Evolutionary conservation across 1,140 invertebrate genomes (phyloP).

Genomic region (Leptoteleia sp.): DNA sequence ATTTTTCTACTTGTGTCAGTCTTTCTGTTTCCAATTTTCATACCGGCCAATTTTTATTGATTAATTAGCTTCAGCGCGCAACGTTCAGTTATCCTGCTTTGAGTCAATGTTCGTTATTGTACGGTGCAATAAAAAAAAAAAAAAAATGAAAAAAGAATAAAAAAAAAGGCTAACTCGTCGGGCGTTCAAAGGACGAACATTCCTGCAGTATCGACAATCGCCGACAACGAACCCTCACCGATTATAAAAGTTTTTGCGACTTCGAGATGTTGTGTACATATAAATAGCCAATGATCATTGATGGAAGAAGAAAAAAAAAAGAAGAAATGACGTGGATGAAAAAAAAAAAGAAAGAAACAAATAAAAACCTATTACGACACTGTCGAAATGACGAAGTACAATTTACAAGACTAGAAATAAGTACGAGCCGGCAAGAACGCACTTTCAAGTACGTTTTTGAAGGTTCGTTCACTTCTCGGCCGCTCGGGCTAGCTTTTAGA

Average conservation of each 20-base stretch:
- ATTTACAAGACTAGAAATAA: slow-evolving; percentile 30
- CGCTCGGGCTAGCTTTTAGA: slow-evolving; percentile 14
- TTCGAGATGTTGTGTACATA: slow-evolving; percentile 12
- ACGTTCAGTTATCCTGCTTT: neutral
- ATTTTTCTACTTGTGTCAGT: too few species aligned
- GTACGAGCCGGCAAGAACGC: neutral
- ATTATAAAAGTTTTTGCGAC: slow-evolving; percentile 48
- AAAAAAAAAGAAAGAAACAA: neutral
- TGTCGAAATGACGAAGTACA: slow-evolving; percentile 27
- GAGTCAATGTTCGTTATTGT: slow-evolving; percentile 1
- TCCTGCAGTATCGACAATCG: slow-evolving; percentile 6
- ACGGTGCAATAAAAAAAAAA: slow-evolving; percentile 43
- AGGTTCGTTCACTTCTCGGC: slow-evolving; percentile 38
- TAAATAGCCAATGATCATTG: slow-evolving; percentile 1
- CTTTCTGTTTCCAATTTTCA: neutral
- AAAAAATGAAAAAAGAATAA: too few species aligned
- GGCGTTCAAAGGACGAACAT: neutral
- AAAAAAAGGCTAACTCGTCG: neutral
- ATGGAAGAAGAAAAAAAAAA: neutral
- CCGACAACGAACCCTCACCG: slow-evolving; percentile 32
- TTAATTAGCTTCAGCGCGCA: neutral
- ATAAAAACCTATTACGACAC: slow-evolving; percentile 20
- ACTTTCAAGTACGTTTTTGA: slow-evolving; percentile 36
- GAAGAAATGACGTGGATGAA: neutral
- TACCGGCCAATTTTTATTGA: neutral